Evolutionary conservation across 37 sponge, comb jelly and placozoan species (phyloP), one percentile per base, ranked within the genome.

Genomic region (Beroe ovata): DNA sequence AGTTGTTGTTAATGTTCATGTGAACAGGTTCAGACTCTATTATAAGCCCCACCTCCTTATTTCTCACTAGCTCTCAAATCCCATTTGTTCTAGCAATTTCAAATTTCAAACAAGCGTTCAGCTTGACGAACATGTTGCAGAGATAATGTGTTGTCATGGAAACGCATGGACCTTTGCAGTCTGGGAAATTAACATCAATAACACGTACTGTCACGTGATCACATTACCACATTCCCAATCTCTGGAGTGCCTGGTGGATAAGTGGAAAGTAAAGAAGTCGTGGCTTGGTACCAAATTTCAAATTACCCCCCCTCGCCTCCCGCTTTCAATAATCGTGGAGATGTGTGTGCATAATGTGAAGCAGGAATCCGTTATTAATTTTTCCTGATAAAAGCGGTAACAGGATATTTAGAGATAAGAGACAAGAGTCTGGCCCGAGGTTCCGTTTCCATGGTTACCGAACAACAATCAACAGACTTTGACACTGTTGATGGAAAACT

Each of bases 141-240:
- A 30, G 69, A 66, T 11, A 66, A 66, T 66, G 69, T 66, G 69
- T 66, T 66, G 69, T 18, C 69, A 33, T 66, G 36, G 36, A 19
- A 32, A 66, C n/a, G n/a, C 69, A 30, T 29, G 69, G 36, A 66
- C 69, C 69, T 66, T 66, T 25, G 69, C 30, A 33, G 36, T 14
- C 32, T 66, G 69, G 34, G 11, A 66, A 66, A 66, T 66, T 66
- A 66, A 66, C 69, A 29, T 66, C 69, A 66, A 66, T 66, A 66
- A 33, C 32, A 66, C 32, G 36, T 66, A 8, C 18, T 18, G 69
- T 66, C 69, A 66, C 69, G 69, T 66, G 69, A 66, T 18, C 30
- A 30, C 69, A 66, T 66, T 66, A 66, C 8, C 32, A 66, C 69
- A 66, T 66, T 29, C 69, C 63, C n/a, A 62, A n/a, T 47, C 54